These are phyloP conservation scores for Lasioglossum malachurum DNA, from an alignment of 2,888 invertebrate species.

Conservation along the genomic window DNA sequence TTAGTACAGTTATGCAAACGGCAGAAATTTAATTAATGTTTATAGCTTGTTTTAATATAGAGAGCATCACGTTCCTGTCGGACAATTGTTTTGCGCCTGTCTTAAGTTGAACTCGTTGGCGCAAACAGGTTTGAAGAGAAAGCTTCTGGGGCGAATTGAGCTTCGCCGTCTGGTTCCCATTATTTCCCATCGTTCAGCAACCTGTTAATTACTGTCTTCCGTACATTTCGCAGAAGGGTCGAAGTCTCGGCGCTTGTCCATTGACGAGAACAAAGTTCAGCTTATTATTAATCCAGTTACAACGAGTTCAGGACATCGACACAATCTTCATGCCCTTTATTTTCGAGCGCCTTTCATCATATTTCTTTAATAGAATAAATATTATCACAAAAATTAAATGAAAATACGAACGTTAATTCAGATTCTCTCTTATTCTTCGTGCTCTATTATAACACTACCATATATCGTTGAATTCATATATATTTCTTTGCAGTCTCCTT, in stretches of 20 bases:
- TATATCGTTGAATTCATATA: background rate
- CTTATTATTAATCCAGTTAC: conserved; percentile 75
- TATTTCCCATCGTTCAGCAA: conserved; percentile 70
- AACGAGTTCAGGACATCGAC: conserved; percentile 11
- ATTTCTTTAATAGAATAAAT: background rate
- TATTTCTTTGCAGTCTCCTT: background rate
- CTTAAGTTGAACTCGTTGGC: conserved; percentile 40
- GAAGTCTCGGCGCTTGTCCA: conserved; percentile 65
- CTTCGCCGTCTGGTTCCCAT: conserved; percentile 58
- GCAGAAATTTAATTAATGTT: conserved; percentile 55
- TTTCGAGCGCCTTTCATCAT: background rate
- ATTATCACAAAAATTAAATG: background rate
- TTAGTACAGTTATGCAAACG: conserved; percentile 10
- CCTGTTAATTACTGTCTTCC: conserved; percentile 71
- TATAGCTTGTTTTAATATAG: conserved; percentile 52
- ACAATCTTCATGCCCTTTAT: conserved; percentile 13
- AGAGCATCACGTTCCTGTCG: conserved; percentile 47
- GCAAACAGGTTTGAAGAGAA: conserved; percentile 52
- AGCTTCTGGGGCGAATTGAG: conserved; percentile 55
- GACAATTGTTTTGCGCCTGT: conserved; percentile 50
- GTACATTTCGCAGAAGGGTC: conserved; percentile 49
- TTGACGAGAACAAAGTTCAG: conserved; percentile 68
- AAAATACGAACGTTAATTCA: background rate
- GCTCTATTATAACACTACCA: background rate
- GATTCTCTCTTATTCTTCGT: background rate